These are phyloP conservation scores for Anguilla japonica DNA, from an alignment of 2,113 vertebrate species.

Conservation along the genomic window DNA sequence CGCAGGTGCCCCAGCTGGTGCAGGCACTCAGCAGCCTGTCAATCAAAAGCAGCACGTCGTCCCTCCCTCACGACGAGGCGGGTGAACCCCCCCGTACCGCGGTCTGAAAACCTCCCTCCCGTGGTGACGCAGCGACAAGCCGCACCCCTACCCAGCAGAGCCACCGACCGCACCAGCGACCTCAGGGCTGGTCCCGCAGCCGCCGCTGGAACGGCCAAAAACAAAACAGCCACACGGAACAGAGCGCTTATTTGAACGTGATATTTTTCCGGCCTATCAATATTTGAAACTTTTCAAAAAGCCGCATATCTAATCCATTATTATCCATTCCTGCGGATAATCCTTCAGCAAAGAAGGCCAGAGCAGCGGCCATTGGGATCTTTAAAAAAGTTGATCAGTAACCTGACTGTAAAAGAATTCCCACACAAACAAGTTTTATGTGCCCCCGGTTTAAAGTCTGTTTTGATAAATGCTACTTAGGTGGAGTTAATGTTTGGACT, in stretches of 20 bases:
- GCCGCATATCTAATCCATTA: conserved; percentile 3
- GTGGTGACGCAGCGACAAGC: too few species aligned
- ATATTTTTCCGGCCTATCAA: not conserved
- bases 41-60: too few species aligned
- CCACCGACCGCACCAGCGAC: too few species aligned
- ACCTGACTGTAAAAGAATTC: conserved; percentile 45
- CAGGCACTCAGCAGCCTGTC: too few species aligned
- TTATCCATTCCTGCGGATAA: conserved; percentile 9
- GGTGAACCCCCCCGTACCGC: too few species aligned
- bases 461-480: conserved; percentile 61
- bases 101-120: too few species aligned
- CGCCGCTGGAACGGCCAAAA: not conserved
- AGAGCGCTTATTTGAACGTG: not conserved
- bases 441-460: conserved; percentile 56
- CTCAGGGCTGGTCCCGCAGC: not conserved
- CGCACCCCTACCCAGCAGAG: too few species aligned
- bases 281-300: not conserved
- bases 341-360: conserved; percentile 17
- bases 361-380: conserved; percentile 26
- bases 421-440: conserved; percentile 43
- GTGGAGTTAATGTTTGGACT: conserved; percentile 54
- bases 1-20: too few species aligned
- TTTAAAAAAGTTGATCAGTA: conserved; percentile 66
- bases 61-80: too few species aligned
- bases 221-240: not conserved